These are phyloP conservation scores for Neoitamus cyanurus DNA, from an alignment of 2,888 invertebrate species.

Conservation along the genomic window DNA sequence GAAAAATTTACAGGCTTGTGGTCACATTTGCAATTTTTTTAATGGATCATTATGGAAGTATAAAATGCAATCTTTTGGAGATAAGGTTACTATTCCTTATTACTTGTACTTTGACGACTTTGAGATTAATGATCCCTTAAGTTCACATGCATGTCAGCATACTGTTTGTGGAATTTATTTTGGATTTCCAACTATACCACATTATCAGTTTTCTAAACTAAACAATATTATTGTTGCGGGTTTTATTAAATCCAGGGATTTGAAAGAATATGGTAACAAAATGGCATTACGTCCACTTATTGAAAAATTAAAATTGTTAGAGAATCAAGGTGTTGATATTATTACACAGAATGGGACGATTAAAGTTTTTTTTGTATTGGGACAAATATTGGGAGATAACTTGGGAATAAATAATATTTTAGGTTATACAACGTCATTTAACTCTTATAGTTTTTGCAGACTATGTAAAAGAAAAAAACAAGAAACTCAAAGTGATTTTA, in stretches of 20 bases:
- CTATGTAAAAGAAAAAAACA: slow-evolving; percentile 41
- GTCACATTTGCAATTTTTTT: no score
- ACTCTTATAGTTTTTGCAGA: slow-evolving; percentile 44
- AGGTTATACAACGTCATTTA: slow-evolving; percentile 47
- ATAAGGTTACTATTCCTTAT: no score
- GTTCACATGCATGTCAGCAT: neutral
- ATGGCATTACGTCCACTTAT: slow-evolving; percentile 25
- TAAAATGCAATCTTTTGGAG: no score
- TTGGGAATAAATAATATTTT: slow-evolving; percentile 46
- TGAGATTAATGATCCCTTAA: no score
- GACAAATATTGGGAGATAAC: slow-evolving; percentile 47
- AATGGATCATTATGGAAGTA: no score
- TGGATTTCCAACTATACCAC: neutral
- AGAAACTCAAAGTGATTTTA: neutral
- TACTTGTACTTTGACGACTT: no score
- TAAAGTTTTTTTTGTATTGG: no score
- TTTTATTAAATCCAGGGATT: slow-evolving; percentile 7
- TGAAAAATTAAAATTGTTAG: slow-evolving; percentile 33
- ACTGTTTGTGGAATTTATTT: neutral
- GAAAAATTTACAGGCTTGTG: no score
- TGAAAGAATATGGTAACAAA: slow-evolving; percentile 47
- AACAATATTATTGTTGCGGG: neutral
- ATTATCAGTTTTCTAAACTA: neutral
- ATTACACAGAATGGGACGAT: neutral
- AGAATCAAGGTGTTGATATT: neutral